These are phyloP conservation scores for Coboldia fuscipes DNA, from an alignment of 1,140 invertebrate genomes.

Conservation along the genomic window DNA sequence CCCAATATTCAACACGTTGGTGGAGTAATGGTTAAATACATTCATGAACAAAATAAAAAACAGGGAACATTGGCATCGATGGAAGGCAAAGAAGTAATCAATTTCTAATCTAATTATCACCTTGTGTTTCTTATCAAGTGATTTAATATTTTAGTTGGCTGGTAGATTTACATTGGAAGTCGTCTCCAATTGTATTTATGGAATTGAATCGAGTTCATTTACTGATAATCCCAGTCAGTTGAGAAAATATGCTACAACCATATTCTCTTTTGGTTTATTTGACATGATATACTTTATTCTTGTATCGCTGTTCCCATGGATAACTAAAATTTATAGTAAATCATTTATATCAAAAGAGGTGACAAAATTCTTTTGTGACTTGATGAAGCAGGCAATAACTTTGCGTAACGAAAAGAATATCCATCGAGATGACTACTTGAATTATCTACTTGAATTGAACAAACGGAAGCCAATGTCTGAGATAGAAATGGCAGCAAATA, in stretches of 20 bases:
- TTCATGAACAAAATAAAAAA: background rate
- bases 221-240: slow-evolving; percentile 8
- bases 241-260: slow-evolving; percentile 7
- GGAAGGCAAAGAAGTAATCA: background rate
- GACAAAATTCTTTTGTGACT: slow-evolving; percentile 13
- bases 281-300: slow-evolving; percentile 8
- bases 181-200: slow-evolving; percentile 25
- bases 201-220: slow-evolving; percentile 20
- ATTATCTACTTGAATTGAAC: slow-evolving; percentile 16
- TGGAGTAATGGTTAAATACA: background rate
- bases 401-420: slow-evolving; percentile 8
- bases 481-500: slow-evolving; percentile 6
- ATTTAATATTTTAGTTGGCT: slow-evolving; percentile 7
- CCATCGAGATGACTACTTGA: slow-evolving; percentile 15
- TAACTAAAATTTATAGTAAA: slow-evolving; percentile 7
- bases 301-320: slow-evolving; percentile 7
- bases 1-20: too few relatives aligned
- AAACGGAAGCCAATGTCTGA: slow-evolving; percentile 11
- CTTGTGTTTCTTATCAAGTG: too few relatives aligned
- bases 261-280: slow-evolving; percentile 10
- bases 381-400: slow-evolving; percentile 13
- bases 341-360: slow-evolving; percentile 8
- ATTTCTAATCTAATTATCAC: too few relatives aligned
- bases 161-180: slow-evolving; percentile 24
- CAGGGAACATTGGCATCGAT: too few relatives aligned